Evolutionary conservation across 37 sponge, comb jelly and placozoan genomes (phyloP).

Genomic region (Mnemiopsis leidyi): DNA sequence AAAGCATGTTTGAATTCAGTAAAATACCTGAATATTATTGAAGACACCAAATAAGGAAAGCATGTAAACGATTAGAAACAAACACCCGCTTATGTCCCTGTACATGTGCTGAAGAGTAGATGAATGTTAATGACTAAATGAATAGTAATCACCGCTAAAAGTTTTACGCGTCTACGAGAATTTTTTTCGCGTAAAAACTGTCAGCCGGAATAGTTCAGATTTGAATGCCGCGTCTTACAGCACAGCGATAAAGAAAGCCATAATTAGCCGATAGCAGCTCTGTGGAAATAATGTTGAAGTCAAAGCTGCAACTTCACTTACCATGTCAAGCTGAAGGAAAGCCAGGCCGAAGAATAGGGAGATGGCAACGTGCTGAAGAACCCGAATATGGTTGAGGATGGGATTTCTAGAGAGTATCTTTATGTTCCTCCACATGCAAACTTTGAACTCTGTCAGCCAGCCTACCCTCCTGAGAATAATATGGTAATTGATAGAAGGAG

Average conservation of each 20-base stretch:
- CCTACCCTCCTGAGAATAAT: slow-evolving; percentile 30
- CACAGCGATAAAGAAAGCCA: too few relatives aligned
- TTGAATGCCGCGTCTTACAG: too few relatives aligned
- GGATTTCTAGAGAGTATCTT: slow-evolving; percentile 35
- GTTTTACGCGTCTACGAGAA: too few relatives aligned
- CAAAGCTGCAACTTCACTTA: too few relatives aligned
- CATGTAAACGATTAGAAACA: slow-evolving; percentile 17
- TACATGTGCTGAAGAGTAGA: neutral
- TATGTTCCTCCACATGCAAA: neutral
- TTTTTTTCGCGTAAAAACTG: too few relatives aligned
- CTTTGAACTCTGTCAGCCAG: neutral
- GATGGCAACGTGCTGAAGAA: neutral
- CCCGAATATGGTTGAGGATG: slow-evolving; percentile 16
- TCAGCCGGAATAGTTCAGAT: too few relatives aligned
- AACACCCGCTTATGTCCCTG: neutral
- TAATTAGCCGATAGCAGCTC: too few relatives aligned
- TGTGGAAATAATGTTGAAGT: too few relatives aligned
- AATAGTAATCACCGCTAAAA: too few relatives aligned
- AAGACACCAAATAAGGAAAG: slow-evolving; percentile 2
- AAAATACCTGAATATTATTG: slow-evolving; percentile 22
- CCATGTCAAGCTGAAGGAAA: neutral
- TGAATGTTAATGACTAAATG: too few relatives aligned
- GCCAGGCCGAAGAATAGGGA: neutral
- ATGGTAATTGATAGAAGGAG: too few relatives aligned
- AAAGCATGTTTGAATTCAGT: neutral